Evolutionary conservation across 2,113 vertebrate species (phyloP).

Genomic region (Periophthalmodon schlosseri): DNA sequence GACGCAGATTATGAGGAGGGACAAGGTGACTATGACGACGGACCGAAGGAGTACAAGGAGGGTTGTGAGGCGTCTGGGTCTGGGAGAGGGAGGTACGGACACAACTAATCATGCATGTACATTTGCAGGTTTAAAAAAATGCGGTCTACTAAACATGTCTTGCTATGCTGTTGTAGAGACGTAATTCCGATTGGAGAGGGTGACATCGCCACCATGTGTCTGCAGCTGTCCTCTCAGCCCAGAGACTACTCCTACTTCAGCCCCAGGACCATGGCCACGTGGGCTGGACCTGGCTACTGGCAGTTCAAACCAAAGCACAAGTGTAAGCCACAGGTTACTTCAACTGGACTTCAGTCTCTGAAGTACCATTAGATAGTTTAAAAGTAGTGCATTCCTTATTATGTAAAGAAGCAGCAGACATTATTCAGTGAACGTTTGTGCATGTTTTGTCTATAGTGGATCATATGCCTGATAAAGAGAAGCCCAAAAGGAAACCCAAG

Average conservation of each 20-base stretch:
- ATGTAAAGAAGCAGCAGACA: not conserved
- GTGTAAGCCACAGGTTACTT: slow-evolving; percentile 70
- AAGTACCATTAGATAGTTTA: too few species aligned
- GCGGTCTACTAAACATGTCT: not conserved
- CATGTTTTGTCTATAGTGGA: slow-evolving; percentile 64
- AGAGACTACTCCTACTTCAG: slow-evolving; percentile 98
- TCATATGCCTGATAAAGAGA: slow-evolving; percentile 78
- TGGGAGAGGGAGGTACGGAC: slow-evolving; percentile 63
- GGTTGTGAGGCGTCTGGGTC: slow-evolving; percentile 61
- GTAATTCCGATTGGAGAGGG: slow-evolving; percentile 76
- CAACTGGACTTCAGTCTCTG: not conserved
- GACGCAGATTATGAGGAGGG: slow-evolving; percentile 73
- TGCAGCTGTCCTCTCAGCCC: slow-evolving; percentile 87
- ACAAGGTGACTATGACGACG: slow-evolving; percentile 51
- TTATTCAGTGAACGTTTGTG: not conserved
- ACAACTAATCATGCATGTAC: not conserved
- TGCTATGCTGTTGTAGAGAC: slow-evolving; percentile 36
- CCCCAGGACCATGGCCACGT: slow-evolving; percentile 88
- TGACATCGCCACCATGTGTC: slow-evolving; percentile 85
- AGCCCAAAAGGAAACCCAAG: slow-evolving; percentile 76
- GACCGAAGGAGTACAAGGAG: slow-evolving; percentile 68
- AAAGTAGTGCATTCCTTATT: not conserved
- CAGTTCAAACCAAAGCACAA: slow-evolving; percentile 86
- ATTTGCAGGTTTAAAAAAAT: not conserved
- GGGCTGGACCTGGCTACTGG: slow-evolving; percentile 97